Conservation (phyloP, 2,797 vertebrate genomes). For the Benthosema pterotum region DNA sequence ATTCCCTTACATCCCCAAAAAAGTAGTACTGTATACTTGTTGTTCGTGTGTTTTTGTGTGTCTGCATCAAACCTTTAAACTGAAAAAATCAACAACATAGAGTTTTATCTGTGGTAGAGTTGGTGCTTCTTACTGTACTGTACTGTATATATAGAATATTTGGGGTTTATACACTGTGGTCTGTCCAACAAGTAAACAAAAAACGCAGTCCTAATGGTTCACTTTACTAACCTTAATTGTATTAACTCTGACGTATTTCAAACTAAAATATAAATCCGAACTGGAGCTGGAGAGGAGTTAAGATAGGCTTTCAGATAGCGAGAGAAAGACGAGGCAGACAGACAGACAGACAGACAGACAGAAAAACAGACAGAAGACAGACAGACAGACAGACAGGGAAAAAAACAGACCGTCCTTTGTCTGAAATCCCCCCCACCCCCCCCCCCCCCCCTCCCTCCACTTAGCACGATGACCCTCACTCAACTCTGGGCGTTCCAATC, state of each 20-base stretch:
- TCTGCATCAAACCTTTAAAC: conserved; percentile 65
- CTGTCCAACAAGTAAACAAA: conserved; percentile 30
- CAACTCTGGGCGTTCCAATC: conserved; percentile 56
- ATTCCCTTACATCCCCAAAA: conserved; percentile 77
- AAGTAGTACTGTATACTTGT: conserved; percentile 63
- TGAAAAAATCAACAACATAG: conserved; percentile 65
- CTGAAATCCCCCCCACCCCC: too few species aligned
- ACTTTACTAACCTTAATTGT: conserved; percentile 43
- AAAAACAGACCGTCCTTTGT: conserved; percentile 57
- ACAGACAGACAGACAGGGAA: conserved; percentile 56
- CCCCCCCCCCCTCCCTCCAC: conserved; percentile 25
- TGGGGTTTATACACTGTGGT: conserved; percentile 70
- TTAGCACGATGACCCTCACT: conserved; percentile 53
- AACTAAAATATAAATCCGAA: conserved; percentile 50
- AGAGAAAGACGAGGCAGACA: conserved; percentile 44
- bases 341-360: conserved; percentile 57
- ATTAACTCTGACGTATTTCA: conserved; percentile 60
- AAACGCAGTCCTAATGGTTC: conserved; percentile 56
- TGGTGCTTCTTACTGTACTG: conserved; percentile 69
- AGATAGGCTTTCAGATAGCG: not conserved
- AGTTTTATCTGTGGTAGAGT: conserved; percentile 70
- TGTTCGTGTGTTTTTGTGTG: conserved; percentile 59
- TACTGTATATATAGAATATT: conserved; percentile 73
- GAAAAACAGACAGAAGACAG: conserved; percentile 56
- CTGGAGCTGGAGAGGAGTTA: conserved; percentile 44